Conservation (phyloP, 1,140 invertebrate genomes). For the Portunus trituberculatus region DNA sequence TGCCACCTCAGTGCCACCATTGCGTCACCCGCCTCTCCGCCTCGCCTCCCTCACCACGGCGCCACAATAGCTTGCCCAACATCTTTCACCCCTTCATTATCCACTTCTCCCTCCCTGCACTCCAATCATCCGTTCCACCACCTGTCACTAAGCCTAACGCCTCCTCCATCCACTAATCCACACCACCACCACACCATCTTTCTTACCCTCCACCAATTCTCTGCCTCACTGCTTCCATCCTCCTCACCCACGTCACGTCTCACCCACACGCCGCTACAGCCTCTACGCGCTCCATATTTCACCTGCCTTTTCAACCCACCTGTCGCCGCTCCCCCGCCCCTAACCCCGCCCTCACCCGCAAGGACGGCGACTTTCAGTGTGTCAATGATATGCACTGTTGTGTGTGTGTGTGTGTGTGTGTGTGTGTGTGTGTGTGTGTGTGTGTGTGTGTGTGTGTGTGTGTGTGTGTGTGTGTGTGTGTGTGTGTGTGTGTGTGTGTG, state of each 20-base stretch:
- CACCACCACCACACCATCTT: not conserved
- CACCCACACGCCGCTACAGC: not conserved
- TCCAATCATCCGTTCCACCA: not conserved
- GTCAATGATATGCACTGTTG: not conserved
- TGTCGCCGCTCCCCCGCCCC: not conserved
- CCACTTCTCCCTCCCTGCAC: not conserved
- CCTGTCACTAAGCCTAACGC: not conserved
- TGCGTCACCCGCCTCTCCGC: too few relatives aligned
- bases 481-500: too few relatives aligned
- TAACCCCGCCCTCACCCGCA: not conserved
- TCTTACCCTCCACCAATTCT: not conserved
- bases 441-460: too few relatives aligned
- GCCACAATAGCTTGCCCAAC: too few relatives aligned
- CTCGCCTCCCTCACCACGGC: too few relatives aligned
- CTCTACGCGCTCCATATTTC: not conserved
- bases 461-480: too few relatives aligned
- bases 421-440: constrained; percentile 1
- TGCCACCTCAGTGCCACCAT: too few relatives aligned
- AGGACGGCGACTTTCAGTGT: not conserved
- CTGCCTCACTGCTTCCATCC: not conserved
- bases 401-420: not conserved
- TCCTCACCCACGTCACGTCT: not conserved
- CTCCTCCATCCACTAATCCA: constrained; percentile 14
- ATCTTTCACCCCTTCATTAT: not conserved
- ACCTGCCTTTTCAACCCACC: not conserved